These are phyloP conservation scores for Macquaria ambigua DNA, from an alignment of 2,113 vertebrate species.

Conservation along the genomic window DNA sequence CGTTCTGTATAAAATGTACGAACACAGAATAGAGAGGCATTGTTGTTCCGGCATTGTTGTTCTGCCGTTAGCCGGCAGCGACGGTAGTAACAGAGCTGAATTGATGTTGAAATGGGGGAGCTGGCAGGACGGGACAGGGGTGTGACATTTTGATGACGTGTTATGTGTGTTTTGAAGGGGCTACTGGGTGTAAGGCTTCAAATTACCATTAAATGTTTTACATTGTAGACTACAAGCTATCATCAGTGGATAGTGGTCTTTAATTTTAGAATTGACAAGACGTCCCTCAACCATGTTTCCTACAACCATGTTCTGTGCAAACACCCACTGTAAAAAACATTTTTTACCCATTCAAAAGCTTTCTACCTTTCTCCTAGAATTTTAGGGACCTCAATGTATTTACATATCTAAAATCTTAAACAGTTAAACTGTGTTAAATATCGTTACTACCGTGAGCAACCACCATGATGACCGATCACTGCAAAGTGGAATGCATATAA, in stretches of 20 bases:
- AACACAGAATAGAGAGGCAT: no score
- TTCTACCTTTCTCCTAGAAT: no score
- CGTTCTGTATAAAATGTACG: no score
- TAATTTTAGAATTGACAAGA: not conserved
- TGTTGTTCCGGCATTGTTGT: no score
- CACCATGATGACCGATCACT: not conserved
- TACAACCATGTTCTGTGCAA: not conserved
- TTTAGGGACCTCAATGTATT: not conserved
- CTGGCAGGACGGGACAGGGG: no score
- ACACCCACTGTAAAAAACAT: not conserved
- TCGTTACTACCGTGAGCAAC: not conserved
- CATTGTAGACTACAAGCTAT: not conserved
- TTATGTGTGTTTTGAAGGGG: no score
- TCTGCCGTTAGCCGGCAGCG: no score
- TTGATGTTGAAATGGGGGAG: no score
- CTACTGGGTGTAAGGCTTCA: not conserved
- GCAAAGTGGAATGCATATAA: not conserved
- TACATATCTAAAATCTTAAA: not conserved
- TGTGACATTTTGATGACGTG: no score
- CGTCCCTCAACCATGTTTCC: not conserved
- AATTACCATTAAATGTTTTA: not conserved
- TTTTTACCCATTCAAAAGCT: no score
- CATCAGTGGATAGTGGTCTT: not conserved
- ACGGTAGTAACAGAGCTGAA: no score
- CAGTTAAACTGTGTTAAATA: not conserved